A percentile compares a stretch with the other conserved stretches of the same genome.
Evolutionary conservation across 2,113 vertebrate genomes (phyloP).

Genomic region (Onychorhynchus coronatus): DNA sequence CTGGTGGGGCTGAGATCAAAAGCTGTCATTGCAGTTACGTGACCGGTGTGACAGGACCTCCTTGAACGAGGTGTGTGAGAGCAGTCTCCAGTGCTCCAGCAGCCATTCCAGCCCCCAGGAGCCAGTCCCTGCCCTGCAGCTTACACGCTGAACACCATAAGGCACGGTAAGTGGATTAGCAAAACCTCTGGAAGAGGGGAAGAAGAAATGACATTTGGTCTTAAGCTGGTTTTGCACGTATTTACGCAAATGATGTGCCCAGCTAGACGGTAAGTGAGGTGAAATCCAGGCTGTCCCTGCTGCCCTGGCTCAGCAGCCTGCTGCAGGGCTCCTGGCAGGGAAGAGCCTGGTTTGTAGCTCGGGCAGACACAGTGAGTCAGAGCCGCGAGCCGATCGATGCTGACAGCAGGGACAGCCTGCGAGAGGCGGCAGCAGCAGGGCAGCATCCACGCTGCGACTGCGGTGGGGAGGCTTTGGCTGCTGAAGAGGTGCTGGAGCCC

Average conservation of each 20-base stretch:
- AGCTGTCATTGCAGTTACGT: accelerated
- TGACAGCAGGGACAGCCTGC: neutral
- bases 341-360: neutral
- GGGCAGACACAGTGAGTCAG: neutral
- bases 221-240: neutral
- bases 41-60: neutral
- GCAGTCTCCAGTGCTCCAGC: neutral
- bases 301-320: neutral
- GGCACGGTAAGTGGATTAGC: neutral
- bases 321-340: neutral
- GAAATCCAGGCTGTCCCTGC: neutral
- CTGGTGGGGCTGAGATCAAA: neutral
- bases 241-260: neutral
- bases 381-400: neutral
- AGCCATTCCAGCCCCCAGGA: neutral
- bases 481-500: neutral
- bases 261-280: neutral
- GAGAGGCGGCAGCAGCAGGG: accelerated
- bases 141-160: neutral
- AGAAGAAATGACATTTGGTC: neutral
- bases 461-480: neutral
- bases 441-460: accelerated
- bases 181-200: neutral
- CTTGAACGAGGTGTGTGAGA: neutral
- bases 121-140: neutral